Conservation (phyloP, 2,113 vertebrate genomes). For the Jaculus jaculus region DNA sequence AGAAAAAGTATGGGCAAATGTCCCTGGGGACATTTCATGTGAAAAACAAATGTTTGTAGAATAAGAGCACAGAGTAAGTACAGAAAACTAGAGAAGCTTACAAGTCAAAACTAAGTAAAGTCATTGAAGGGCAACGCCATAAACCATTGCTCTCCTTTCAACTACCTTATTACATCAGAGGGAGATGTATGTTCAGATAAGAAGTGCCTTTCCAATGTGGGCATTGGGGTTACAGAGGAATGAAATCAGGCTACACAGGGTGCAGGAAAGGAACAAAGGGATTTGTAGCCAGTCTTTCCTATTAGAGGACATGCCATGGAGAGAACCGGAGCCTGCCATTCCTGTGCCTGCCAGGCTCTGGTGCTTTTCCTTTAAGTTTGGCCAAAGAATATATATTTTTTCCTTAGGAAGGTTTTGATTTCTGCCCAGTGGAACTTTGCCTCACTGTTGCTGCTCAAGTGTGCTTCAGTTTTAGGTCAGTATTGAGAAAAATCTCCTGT, state of each 20-base stretch:
- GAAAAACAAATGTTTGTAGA: background rate
- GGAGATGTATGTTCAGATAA: background rate
- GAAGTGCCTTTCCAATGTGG: background rate
- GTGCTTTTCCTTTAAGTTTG: background rate
- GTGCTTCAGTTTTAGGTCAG: conserved; percentile 70
- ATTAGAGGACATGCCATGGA: background rate
- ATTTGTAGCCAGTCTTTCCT: background rate
- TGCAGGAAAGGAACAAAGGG: background rate
- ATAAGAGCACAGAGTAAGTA: background rate
- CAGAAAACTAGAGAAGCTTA: background rate
- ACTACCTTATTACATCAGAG: background rate
- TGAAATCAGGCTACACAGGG: background rate
- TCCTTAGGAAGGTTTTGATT: background rate
- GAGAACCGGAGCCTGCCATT: background rate
- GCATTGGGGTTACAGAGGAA: background rate
- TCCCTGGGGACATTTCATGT: background rate
- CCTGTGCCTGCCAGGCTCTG: background rate
- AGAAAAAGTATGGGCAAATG: background rate
- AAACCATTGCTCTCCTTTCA: background rate
- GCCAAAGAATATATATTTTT: background rate
- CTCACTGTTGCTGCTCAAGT: background rate
- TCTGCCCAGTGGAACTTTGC: background rate
- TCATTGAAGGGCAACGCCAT: background rate
- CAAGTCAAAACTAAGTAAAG: conserved; percentile 24
- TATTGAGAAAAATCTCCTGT: too few relatives aligned